phyloP scores from a whole-genome alignment of 2,888 invertebrate species.

The Papilio gigon region DNA sequence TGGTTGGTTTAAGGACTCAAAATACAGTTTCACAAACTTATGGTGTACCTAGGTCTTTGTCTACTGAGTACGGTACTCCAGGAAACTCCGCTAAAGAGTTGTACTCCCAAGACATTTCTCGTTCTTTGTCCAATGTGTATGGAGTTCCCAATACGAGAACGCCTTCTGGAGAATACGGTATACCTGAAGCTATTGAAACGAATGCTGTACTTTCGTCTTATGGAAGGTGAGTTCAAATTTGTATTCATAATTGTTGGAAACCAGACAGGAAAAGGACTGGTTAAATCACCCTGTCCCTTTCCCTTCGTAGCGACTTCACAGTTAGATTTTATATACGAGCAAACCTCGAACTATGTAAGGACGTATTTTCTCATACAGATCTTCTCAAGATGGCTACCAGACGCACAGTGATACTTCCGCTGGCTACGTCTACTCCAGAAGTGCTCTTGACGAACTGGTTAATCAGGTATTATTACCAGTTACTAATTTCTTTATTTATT shows the following conservation, averaged over 20 bases:
- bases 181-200: constrained; percentile 60
- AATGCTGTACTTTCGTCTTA: constrained; percentile 58
- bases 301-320: no score
- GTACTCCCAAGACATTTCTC: constrained; percentile 50
- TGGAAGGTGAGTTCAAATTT: constrained; percentile 49
- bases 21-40: constrained; percentile 42
- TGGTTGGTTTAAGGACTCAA: background rate
- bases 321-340: no score
- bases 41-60: constrained; percentile 48
- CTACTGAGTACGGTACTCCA: constrained; percentile 51
- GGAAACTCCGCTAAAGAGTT: constrained; percentile 51
- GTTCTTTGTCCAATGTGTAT: constrained; percentile 51
- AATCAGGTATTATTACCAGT: constrained; percentile 54
- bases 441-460: constrained; percentile 56
- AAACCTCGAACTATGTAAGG: no score
- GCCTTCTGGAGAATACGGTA: constrained; percentile 71
- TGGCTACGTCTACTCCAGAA: constrained; percentile 59
- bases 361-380: no score
- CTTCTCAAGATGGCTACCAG: constrained; percentile 61
- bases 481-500: no score
- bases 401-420: constrained; percentile 54
- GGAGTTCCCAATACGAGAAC: constrained; percentile 42
- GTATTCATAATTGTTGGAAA: background rate
- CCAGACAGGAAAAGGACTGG: no score
- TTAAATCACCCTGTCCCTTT: background rate